Conservation (phyloP, 2,888 invertebrate species). For the Tholera decimalis region DNA sequence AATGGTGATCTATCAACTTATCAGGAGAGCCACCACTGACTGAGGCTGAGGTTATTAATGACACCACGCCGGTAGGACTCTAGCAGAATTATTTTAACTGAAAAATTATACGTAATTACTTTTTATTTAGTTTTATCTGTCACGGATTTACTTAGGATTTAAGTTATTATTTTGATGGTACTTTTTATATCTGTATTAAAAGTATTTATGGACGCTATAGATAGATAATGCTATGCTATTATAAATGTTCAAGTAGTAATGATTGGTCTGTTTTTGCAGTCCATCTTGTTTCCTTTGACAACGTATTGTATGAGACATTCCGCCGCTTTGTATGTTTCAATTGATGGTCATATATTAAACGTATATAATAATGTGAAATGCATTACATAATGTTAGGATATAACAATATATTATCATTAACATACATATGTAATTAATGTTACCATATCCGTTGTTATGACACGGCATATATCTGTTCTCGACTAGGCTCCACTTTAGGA, state of each 20-base stretch:
- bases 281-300: constrained; percentile 54
- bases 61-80: constrained; percentile 3
- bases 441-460: constrained; percentile 63
- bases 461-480: constrained; percentile 54
- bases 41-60: constrained; percentile 17
- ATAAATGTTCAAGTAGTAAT: constrained; percentile 46
- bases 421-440: constrained; percentile 61
- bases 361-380: constrained; percentile 51
- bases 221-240: constrained; percentile 50
- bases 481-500: constrained; percentile 47
- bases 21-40: constrained; percentile 27
- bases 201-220: constrained; percentile 44
- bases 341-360: constrained; percentile 59
- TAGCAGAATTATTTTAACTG: constrained; percentile 49
- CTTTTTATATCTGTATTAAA: constrained; percentile 52
- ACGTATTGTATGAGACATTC: constrained; percentile 68
- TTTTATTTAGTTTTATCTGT: constrained; percentile 44
- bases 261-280: constrained; percentile 52
- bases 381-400: constrained; percentile 69
- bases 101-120: constrained; percentile 55
- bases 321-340: constrained; percentile 67
- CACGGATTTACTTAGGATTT: constrained; percentile 48
- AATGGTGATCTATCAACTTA: constrained; percentile 23
- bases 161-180: constrained; percentile 60
- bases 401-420: constrained; percentile 70